Evolutionary conservation across 2,888 invertebrate species (phyloP).

Genomic region (Stenchaetothrips biformis): DNA sequence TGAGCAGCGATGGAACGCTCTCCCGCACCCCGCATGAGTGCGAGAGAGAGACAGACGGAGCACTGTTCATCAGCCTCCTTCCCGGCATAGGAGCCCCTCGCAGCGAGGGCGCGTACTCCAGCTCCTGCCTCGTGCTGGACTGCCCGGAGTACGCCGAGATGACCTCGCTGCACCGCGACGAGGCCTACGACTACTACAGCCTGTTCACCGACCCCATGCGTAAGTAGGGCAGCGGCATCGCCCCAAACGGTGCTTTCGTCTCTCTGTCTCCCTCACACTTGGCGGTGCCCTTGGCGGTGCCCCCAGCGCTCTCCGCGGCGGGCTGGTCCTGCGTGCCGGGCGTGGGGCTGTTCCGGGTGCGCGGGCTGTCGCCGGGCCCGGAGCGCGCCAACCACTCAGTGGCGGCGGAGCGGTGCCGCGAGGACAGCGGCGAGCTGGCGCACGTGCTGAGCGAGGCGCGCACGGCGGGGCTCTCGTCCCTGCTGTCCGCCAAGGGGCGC

Average conservation of each 20-base stretch:
- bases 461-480: constrained; percentile 26
- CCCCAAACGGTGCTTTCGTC: neutral
- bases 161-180: constrained; percentile 27
- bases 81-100: neutral
- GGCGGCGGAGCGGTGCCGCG: constrained; percentile 27
- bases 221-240: constrained; percentile 23
- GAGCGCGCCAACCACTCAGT: constrained; percentile 28
- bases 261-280: too few relatives aligned
- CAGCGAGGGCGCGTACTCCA: neutral
- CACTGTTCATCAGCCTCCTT: neutral
- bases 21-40: too few relatives aligned
- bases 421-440: constrained; percentile 28
- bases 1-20: neutral
- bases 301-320: constrained; percentile 22
- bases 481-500: neutral
- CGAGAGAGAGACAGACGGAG: too few relatives aligned
- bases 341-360: constrained; percentile 30
- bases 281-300: too few relatives aligned
- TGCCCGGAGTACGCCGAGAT: constrained; percentile 31
- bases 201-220: constrained; percentile 31
- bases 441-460: constrained; percentile 30
- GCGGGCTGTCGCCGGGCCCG: neutral
- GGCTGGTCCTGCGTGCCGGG: constrained; percentile 30
- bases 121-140: constrained; percentile 30
- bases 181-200: constrained; percentile 31